Conservation (phyloP, 1,140 invertebrate genomes). For the Sarcophaga bullata region DNA sequence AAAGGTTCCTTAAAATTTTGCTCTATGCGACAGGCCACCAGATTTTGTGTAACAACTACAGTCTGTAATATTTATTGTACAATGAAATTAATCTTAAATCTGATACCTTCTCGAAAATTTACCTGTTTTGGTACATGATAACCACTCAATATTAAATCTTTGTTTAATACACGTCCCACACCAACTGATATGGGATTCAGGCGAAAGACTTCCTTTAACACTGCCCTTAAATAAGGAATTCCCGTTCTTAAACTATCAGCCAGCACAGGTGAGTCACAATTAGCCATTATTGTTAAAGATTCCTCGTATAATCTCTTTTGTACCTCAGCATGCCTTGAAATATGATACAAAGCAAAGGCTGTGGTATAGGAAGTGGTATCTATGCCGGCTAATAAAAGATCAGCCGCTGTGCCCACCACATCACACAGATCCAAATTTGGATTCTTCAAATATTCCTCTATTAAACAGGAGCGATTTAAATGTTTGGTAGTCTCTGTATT, state of each 20-base stretch:
- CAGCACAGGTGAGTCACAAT: conserved; percentile 69
- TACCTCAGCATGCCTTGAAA: conserved; percentile 77
- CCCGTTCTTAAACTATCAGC: conserved; percentile 70
- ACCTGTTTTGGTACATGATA: conserved; percentile 88
- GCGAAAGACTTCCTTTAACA: conserved; percentile 85
- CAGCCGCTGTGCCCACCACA: conserved; percentile 81
- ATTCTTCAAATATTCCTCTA: conserved; percentile 75
- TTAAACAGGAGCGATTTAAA: conserved; percentile 66
- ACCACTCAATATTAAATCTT: conserved; percentile 81
- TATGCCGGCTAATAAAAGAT: conserved; percentile 85
- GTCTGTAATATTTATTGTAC: conserved; percentile 72
- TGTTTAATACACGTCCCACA: conserved; percentile 79
- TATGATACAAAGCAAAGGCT: conserved; percentile 83
- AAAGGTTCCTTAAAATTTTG: conserved; percentile 78
- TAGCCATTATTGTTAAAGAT: conserved; percentile 69
- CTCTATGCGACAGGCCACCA: conserved; percentile 76
- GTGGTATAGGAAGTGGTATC: conserved; percentile 87
- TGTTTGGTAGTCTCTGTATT: background rate
- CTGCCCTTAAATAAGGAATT: conserved; percentile 79
- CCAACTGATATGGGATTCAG: conserved; percentile 86
- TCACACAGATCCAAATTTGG: conserved; percentile 79
- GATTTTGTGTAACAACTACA: conserved; percentile 88
- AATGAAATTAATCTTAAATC: background rate
- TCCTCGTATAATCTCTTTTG: conserved; percentile 81
- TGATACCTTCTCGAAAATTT: conserved; percentile 60